phyloP scores from a whole-genome alignment of 2,797 vertebrate species.

The Aratinga solstitialis region DNA sequence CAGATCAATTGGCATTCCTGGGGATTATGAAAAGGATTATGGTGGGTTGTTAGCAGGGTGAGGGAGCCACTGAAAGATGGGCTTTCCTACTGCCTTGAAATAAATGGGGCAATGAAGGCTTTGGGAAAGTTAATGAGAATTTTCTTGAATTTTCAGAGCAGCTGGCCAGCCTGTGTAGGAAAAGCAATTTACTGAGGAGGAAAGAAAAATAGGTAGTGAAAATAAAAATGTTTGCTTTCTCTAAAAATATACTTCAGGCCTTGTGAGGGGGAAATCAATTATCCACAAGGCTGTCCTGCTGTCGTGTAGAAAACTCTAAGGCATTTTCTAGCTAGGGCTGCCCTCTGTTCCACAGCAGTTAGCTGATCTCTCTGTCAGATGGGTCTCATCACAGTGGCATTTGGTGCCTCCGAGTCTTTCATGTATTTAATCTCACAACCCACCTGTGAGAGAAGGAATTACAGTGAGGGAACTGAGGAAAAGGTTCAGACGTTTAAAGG shows the following conservation, averaged over 20 bases:
- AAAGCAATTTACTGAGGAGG: constrained; percentile 9
- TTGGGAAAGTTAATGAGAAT: constrained; percentile 71
- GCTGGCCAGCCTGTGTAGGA: background rate
- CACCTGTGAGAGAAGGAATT: constrained; percentile 66
- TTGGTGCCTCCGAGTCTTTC: constrained; percentile 35
- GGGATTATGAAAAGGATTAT: constrained; percentile 76
- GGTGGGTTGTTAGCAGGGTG: constrained; percentile 69
- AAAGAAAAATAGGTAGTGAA: constrained; percentile 26
- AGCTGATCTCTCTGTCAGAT: constrained; percentile 62
- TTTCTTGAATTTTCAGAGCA: constrained; percentile 59
- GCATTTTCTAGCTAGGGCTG: constrained; percentile 23
- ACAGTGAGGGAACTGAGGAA: constrained; percentile 36
- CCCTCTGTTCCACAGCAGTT: background rate
- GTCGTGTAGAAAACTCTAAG: constrained; percentile 42
- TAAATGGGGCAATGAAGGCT: constrained; percentile 75
- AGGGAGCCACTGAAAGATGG: constrained; percentile 75
- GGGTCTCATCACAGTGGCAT: constrained; percentile 51
- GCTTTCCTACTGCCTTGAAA: constrained; percentile 73
- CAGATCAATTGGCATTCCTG: constrained; percentile 65
- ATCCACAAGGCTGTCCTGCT: constrained; percentile 30
- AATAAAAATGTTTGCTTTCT: constrained; percentile 58
- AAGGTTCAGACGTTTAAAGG: constrained; percentile 42
- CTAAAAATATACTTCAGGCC: constrained; percentile 48
- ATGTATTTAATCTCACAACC: constrained; percentile 69
- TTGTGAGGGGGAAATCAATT: constrained; percentile 49